phyloP scores from a whole-genome alignment of 2,888 invertebrate species.

The Ornithoptera priamus region DNA sequence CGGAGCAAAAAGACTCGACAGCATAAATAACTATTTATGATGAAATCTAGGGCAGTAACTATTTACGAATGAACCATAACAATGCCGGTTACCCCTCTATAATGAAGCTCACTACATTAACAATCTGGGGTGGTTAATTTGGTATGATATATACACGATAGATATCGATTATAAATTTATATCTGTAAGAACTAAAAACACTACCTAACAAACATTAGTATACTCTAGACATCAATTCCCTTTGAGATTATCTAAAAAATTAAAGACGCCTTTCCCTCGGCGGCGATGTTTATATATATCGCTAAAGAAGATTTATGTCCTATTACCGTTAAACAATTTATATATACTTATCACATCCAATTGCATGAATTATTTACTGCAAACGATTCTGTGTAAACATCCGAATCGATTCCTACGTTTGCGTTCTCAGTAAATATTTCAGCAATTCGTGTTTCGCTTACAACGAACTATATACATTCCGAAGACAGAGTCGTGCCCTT shows the following conservation, averaged over 20 bases:
- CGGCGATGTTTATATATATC: constrained; percentile 45
- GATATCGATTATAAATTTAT: constrained; percentile 44
- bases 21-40: background rate
- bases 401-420: constrained; percentile 35
- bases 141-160: constrained; percentile 20
- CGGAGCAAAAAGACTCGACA: background rate
- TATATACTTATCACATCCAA: constrained; percentile 70
- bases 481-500: constrained; percentile 68
- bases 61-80: constrained; percentile 9
- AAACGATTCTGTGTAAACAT: constrained; percentile 41
- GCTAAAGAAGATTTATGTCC: constrained; percentile 62
- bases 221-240: constrained; percentile 65
- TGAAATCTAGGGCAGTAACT: background rate
- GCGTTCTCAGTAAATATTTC: constrained; percentile 59
- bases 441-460: constrained; percentile 62
- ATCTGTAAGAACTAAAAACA: constrained; percentile 45
- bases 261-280: constrained; percentile 59
- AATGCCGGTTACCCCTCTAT: background rate
- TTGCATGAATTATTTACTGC: constrained; percentile 66
- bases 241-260: constrained; percentile 41
- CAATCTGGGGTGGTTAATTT: constrained; percentile 16
- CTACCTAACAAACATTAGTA: constrained; percentile 43
- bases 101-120: constrained; percentile 16
- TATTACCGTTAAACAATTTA: constrained; percentile 60
- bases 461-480: constrained; percentile 70